Percentiles rank a stretch among this genome's conserved stretches.
Conservation (phyloP, 2,113 vertebrate genomes). For the Urocolius indicus region DNA sequence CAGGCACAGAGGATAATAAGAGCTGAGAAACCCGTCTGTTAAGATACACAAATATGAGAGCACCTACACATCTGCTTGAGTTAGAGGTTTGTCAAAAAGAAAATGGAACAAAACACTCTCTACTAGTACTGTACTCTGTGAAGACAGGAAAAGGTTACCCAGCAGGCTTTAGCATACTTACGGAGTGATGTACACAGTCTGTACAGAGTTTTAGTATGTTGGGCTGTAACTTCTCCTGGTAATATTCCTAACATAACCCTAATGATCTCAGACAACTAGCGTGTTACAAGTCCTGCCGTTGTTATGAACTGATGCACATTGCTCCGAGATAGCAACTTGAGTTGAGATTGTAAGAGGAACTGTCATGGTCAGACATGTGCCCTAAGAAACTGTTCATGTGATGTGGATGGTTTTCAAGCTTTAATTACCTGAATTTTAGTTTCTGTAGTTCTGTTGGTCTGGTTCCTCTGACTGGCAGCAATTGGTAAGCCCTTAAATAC, state of each 20-base stretch:
- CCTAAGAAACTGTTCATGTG: background rate
- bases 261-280: background rate
- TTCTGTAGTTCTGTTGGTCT: background rate
- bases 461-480: background rate
- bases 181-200: background rate
- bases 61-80: background rate
- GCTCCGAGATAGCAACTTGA: background rate
- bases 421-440: background rate
- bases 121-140: background rate
- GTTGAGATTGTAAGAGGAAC: background rate
- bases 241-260: background rate
- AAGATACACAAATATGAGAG: background rate
- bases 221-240: background rate
- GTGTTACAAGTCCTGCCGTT: background rate
- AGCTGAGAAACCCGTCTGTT: background rate
- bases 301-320: rapidly evolving
- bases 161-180: background rate
- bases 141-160: background rate
- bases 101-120: background rate
- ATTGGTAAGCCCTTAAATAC: background rate
- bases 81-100: background rate
- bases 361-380: background rate
- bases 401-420: background rate
- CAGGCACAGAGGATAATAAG: background rate
- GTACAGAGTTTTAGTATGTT: background rate